Evolutionary conservation across 2,113 vertebrate species (phyloP).

Genomic region (Poecile atricapillus): DNA sequence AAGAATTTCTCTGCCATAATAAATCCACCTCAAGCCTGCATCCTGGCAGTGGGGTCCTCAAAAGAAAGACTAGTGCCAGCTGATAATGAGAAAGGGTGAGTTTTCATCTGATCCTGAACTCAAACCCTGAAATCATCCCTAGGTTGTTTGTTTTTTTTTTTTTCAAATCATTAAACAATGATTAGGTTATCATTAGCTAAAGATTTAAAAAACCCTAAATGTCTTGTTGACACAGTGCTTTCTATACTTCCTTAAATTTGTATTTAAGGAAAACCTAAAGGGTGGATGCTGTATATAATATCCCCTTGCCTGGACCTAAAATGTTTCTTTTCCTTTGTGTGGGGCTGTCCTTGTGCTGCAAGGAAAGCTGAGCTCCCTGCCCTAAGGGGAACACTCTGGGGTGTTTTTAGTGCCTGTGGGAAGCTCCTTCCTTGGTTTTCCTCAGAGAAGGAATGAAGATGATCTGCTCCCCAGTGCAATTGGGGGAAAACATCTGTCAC

Average conservation of each 20-base stretch:
- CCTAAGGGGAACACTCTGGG: not conserved
- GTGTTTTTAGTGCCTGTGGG: not conserved
- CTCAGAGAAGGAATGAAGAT: not conserved
- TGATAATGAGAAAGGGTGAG: constrained; percentile 94
- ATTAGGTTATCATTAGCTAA: not conserved
- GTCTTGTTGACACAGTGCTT: not conserved
- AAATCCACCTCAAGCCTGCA: constrained; percentile 96
- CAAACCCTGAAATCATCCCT: not conserved
- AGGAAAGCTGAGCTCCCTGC: not conserved
- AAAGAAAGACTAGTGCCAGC: constrained; percentile 89
- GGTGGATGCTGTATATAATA: not conserved
- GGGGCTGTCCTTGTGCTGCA: not conserved
- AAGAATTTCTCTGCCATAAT: constrained; percentile 99
- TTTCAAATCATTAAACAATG: no score
- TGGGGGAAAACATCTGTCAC: not conserved
- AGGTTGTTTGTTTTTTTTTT: no score
- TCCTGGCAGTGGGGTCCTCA: constrained; percentile 91
- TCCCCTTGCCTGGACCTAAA: not conserved
- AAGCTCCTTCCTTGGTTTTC: not conserved
- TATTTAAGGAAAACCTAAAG: not conserved
- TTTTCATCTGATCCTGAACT: not conserved
- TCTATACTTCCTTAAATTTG: not conserved
- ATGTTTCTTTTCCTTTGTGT: not conserved
- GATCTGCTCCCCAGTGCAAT: not conserved
- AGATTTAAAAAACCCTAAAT: not conserved